These are phyloP conservation scores for Phalangium opilio DNA, from an alignment of 2,888 invertebrate genomes.

Conservation along the genomic window DNA sequence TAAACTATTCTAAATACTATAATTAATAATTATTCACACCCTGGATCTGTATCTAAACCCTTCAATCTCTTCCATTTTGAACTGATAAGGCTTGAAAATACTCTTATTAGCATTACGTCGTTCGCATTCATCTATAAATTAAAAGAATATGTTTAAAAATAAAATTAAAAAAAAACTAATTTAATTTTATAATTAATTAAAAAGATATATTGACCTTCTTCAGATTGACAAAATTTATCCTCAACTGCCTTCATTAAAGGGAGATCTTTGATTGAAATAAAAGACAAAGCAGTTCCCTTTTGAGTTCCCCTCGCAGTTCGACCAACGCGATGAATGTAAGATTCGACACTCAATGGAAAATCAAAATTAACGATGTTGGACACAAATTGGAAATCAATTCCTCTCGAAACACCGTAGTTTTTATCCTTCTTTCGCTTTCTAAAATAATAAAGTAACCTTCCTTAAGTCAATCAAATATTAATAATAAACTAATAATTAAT, in stretches of 20 bases:
- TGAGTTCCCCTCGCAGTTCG: conserved; percentile 73
- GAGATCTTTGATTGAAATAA: conserved; percentile 66
- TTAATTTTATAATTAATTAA: too few relatives aligned
- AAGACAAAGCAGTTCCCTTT: conserved; percentile 45
- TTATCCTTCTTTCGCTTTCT: conserved; percentile 52
- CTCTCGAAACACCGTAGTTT: conserved; percentile 89
- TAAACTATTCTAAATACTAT: too few relatives aligned
- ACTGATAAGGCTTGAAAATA: conserved; percentile 64
- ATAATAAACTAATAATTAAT: too few relatives aligned
- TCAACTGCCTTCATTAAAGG: conserved; percentile 30
- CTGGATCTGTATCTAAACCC: conserved; percentile 85
- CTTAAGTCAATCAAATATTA: too few relatives aligned
- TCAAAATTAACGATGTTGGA: conserved; percentile 98
- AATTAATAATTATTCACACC: too few relatives aligned
- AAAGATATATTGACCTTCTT: neutral
- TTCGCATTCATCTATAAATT: too few relatives aligned
- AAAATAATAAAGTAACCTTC: too few relatives aligned
- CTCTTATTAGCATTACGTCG: too few relatives aligned
- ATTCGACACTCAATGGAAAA: conserved; percentile 72
- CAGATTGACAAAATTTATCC: neutral
- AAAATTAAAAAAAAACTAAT: too few relatives aligned
- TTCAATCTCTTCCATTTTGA: conserved; percentile 87
- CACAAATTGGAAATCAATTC: conserved; percentile 95
- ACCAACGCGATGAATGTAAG: conserved; percentile 93
- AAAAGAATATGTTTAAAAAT: too few relatives aligned